Evolutionary conservation across 2,113 vertebrate genomes (phyloP).

Genomic region (Pterocles orientalis): DNA sequence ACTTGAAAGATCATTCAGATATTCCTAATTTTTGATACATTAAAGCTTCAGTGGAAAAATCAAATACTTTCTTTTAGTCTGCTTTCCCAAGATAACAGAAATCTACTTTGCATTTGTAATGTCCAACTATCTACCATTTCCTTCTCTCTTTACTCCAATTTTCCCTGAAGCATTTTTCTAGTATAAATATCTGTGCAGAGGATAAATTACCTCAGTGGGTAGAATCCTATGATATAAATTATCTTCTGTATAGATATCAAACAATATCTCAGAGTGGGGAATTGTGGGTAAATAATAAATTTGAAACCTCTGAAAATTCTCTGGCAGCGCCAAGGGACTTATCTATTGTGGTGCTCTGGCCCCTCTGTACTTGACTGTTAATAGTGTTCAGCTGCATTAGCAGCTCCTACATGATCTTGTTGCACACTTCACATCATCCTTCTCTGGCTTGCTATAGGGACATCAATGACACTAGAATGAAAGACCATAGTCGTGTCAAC

Average conservation of each 20-base stretch:
- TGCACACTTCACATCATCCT: not conserved
- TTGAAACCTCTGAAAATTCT: not conserved
- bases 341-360: not conserved
- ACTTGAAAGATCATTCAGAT: not conserved
- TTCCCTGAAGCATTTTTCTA: not conserved
- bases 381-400: not conserved
- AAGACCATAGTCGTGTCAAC: accelerated
- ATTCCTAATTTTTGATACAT: not conserved
- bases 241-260: not conserved
- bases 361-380: not conserved
- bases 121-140: not conserved
- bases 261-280: not conserved
- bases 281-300: not conserved
- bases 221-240: not conserved
- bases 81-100: not conserved
- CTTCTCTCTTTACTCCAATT: not conserved
- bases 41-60: not conserved
- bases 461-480: not conserved
- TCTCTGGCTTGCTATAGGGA: not conserved
- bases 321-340: not conserved
- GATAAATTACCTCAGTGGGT: not conserved
- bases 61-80: not conserved
- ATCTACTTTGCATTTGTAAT: not conserved
- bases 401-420: not conserved
- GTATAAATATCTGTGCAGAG: not conserved